These are phyloP conservation scores for Hemaris fuciformis DNA, from an alignment of 2,888 invertebrate genomes.

Conservation along the genomic window DNA sequence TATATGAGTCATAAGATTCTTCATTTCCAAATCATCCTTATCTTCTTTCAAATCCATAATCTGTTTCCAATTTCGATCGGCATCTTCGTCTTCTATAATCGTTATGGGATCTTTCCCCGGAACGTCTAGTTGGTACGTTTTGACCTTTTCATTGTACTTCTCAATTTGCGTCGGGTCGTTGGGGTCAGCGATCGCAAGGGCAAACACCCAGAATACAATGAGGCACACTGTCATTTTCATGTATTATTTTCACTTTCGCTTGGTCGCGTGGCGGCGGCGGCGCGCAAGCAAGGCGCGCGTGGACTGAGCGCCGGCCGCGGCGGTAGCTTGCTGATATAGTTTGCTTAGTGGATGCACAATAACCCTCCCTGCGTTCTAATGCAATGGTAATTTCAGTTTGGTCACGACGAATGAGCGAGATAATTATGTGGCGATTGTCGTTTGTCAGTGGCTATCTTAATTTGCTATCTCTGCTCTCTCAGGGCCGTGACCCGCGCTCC, in stretches of 20 bases:
- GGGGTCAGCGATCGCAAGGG: constrained; percentile 49
- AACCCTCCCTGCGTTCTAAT: constrained; percentile 75
- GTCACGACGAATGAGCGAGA: constrained; percentile 77
- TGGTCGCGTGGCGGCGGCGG: constrained; percentile 59
- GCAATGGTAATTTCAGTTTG: constrained; percentile 71
- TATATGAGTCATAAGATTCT: constrained; percentile 69
- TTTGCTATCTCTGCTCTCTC: constrained; percentile 72
- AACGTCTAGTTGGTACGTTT: constrained; percentile 78
- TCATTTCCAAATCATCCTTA: constrained; percentile 57
- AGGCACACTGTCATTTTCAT: constrained; percentile 71
- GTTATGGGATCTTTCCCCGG: constrained; percentile 81
- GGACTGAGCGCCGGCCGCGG: constrained; percentile 66
- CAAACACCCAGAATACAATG: constrained; percentile 54
- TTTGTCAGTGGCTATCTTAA: constrained; percentile 70
- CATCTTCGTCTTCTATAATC: constrained; percentile 75
- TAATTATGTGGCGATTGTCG: constrained; percentile 76
- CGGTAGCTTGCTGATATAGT: constrained; percentile 70
- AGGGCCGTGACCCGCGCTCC: constrained; percentile 69
- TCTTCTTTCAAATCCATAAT: constrained; percentile 37
- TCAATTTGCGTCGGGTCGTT: constrained; percentile 58
- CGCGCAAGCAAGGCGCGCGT: constrained; percentile 60
- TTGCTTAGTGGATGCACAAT: constrained; percentile 74
- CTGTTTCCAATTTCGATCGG: constrained; percentile 44
- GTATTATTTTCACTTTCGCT: constrained; percentile 68
- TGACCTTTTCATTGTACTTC: constrained; percentile 64